A percentile compares a stretch with the other conserved stretches of the same genome.
Conservation (phyloP, 1,140 invertebrate genomes). For the Drosophila setifemur region DNA sequence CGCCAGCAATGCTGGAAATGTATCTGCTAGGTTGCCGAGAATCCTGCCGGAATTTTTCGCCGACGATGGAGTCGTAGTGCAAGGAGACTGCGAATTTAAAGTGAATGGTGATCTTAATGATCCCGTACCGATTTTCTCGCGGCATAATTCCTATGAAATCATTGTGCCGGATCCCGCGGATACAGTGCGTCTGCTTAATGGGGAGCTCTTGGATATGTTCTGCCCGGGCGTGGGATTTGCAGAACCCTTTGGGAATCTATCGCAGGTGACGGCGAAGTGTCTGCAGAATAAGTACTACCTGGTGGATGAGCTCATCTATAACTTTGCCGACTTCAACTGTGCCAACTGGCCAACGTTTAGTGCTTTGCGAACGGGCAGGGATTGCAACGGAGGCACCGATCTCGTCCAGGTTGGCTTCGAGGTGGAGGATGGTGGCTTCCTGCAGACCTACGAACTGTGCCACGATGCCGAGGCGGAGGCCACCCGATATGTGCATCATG, state of each 20-base stretch:
- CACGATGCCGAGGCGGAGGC: constrained; percentile 76
- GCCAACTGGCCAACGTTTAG: constrained; percentile 56
- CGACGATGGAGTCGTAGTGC: constrained; percentile 50
- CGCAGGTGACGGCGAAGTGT: constrained; percentile 64
- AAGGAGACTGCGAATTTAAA: constrained; percentile 68
- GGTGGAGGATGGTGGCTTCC: constrained; percentile 68
- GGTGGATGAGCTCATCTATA: constrained; percentile 61
- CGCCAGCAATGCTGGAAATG: constrained; percentile 2
- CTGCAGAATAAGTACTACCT: constrained; percentile 69
- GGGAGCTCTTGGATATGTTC: constrained; percentile 71
- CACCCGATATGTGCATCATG: constrained; percentile 82
- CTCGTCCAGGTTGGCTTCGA: constrained; percentile 77
- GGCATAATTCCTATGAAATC: constrained; percentile 53
- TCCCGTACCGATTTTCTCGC: constrained; percentile 63
- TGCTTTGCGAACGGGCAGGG: constrained; percentile 67
- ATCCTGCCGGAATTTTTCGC: constrained; percentile 38
- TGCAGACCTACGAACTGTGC: constrained; percentile 82
- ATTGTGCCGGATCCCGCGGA: constrained; percentile 67
- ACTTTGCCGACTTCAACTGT: constrained; percentile 74
- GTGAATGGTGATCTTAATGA: constrained; percentile 73
- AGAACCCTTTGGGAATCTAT: constrained; percentile 49
- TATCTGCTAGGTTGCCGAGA: constrained; percentile 25
- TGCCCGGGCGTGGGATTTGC: constrained; percentile 58
- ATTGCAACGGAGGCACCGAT: constrained; percentile 75
- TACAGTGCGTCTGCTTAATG: constrained; percentile 61